Base-by-base conservation (phyloP, 2,888 invertebrate species). In the Blastobasis adustella region DNA sequence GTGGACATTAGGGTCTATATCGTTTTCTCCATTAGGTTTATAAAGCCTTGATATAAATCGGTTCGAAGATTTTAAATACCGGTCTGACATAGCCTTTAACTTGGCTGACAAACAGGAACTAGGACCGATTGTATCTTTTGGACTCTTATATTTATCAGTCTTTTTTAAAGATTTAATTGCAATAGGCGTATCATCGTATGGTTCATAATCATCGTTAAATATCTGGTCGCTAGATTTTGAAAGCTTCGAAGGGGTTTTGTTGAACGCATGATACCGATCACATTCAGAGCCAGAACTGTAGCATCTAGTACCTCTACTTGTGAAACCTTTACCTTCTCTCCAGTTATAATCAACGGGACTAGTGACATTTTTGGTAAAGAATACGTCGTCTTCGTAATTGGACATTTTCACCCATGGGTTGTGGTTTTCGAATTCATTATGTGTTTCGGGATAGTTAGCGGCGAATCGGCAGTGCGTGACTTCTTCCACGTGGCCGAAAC, bases 81-180 rank as follows among this genome's bases (percentile, higher is more conserved):
- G 90, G 67, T 93, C 93, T 37, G 93, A 93, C 91, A 93, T 93
- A 41, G 93, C 92, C 58, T 91, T 90, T 56, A 94, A 79, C 79
- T 93, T 93, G 4, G 92, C 92, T 0, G 93, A 91, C 51, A 93
- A 79, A 75, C 93, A 93, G 37, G 91, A 91, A 70, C 90, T 90
- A 36, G 89, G 88, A 23, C 89, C 89, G 49, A 88, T 77, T 6
- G 87, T 81, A 55, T 89, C 88, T 65, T 88, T 89, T 46, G 79
- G 82, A 57, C 82, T 76, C 69, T 82, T 87, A 78, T 69, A 69
- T 67, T 82, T 88, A 79, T 89, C 89, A 82, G 84, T 83, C 83
- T 89, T 89, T 71, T 81, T 82, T 58, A 75, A 76, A 61, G 79
- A 63, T 77, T 83, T 86, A 49, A 76, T 61, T 56, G 73, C 64